Base-by-base conservation (phyloP, 2,797 vertebrate species). In the Gambelia wislizenii region DNA sequence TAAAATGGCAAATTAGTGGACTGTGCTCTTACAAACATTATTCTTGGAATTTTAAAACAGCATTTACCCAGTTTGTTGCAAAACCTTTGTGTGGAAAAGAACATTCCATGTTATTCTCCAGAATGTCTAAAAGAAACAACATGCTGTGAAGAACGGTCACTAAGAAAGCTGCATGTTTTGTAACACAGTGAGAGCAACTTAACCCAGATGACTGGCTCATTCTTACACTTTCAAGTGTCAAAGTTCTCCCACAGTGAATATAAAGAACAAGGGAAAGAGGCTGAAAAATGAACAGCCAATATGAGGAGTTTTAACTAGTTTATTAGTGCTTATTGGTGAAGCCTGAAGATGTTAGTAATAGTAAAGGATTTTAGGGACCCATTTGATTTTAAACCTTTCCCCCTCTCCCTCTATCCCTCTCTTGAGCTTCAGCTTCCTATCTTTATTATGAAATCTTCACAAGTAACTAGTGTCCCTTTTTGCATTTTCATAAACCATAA, bases 141-240 rank as follows among this genome's bases (percentile, higher is more conserved):
- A 42, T 84, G 44, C 61, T 87, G 54, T 18, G 89, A 86, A 7
- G 3, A 1, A 54, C 54, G 54, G 6, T 42, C 81, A 14, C 42
- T 44, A 12, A 54, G 89, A 86, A 76, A 84, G 25, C 39, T 61
- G 13, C 4, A 0, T 88, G 18, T 52, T 86, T 89, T 90, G 82
- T 16, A 84, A 54, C 75, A 9, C 1, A 52, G 18, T 20, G 79
- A 54, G 6, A 89, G 74, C 76, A 83, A 75, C 52, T 80, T 18
- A 8, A 0, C 59, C 52, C 67, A 70, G 14, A 67, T 69, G 91
- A 89, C 0, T 83, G 0, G 0, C 8, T 92, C 13, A 20, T 87
- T 93, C 83, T 72, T 61, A 56, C 7, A 5, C 42, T 88, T 91
- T 54, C 81, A 90, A 91, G 54, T 25, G 89, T 78, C 27, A 84